phyloP scores from a whole-genome alignment of 1,140 invertebrate species.

The Tyrophagus putrescentiae region DNA sequence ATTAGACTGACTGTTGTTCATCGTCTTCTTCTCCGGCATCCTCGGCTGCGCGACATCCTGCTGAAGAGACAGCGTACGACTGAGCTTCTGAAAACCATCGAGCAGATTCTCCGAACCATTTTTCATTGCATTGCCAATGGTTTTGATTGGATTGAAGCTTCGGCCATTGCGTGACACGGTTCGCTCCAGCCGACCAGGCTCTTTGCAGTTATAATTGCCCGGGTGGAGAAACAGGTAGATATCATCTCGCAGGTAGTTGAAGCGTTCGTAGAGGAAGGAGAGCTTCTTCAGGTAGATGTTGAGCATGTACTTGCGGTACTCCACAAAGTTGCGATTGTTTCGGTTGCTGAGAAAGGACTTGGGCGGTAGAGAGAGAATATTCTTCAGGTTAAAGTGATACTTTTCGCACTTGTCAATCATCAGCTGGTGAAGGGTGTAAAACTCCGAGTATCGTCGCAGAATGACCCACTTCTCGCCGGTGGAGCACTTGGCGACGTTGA shows the following conservation, averaged over 20 bases:
- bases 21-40: background rate
- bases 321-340: conserved; percentile 66
- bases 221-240: conserved; percentile 56
- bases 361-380: conserved; percentile 59
- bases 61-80: background rate
- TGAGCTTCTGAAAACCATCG: conserved; percentile 47
- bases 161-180: background rate
- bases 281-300: conserved; percentile 64
- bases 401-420: conserved; percentile 36
- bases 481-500: conserved; percentile 52
- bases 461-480: conserved; percentile 49
- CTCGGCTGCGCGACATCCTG: background rate
- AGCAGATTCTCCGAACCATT: conserved; percentile 66
- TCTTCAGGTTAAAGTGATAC: conserved; percentile 54
- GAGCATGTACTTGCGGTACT: conserved; percentile 65
- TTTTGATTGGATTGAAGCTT: conserved; percentile 47
- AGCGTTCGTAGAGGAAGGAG: conserved; percentile 39
- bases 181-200: background rate
- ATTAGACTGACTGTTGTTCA: conserved; percentile 2
- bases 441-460: conserved; percentile 66
- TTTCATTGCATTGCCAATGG: conserved; percentile 51
- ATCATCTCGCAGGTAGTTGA: conserved; percentile 2
- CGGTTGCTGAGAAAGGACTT: conserved; percentile 83
- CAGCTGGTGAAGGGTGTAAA: conserved; percentile 60
- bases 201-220: conserved; percentile 43